These are phyloP conservation scores for Allolobophora icterica DNA, from an alignment of 2,888 invertebrate genomes.

Conservation along the genomic window DNA sequence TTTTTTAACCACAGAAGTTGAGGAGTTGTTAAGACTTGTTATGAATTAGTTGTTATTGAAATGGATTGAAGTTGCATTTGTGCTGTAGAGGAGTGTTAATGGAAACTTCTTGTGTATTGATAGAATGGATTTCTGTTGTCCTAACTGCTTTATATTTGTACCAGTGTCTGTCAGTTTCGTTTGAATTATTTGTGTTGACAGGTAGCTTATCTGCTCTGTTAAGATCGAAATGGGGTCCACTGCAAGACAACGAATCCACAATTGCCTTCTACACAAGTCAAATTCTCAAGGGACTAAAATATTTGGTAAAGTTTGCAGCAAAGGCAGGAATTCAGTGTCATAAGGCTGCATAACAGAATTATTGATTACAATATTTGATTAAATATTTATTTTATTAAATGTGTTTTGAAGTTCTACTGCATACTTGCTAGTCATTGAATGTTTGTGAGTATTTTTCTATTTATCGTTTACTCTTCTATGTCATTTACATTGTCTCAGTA, in stretches of 20 bases:
- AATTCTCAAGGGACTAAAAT: conserved; percentile 95
- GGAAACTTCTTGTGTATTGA: not conserved
- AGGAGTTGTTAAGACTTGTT: not conserved
- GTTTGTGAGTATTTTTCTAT: not conserved
- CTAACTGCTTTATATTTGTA: not conserved
- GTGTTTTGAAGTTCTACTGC: not conserved
- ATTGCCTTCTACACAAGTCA: conserved; percentile 97
- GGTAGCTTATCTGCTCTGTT: conserved; percentile 88
- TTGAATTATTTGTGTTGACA: conserved; percentile 50
- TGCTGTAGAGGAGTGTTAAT: not conserved
- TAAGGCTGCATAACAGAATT: not conserved
- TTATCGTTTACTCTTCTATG: not conserved
- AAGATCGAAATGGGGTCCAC: conserved; percentile 93
- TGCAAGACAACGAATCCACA: conserved; percentile 94
- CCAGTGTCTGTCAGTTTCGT: not conserved
- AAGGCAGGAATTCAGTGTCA: not conserved
- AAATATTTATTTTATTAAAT: not conserved
- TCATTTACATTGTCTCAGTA: not conserved
- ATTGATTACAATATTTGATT: not conserved
- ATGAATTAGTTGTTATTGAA: not conserved
- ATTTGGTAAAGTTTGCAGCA: conserved; percentile 70
- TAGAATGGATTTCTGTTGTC: not conserved
- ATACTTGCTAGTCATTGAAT: not conserved
- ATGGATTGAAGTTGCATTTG: not conserved
- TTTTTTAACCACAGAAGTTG: not conserved